Evolutionary conservation across 1,140 invertebrate species (phyloP), one percentile per base, ranked within the genome.

Genomic region (Condylostylus longicornis): DNA sequence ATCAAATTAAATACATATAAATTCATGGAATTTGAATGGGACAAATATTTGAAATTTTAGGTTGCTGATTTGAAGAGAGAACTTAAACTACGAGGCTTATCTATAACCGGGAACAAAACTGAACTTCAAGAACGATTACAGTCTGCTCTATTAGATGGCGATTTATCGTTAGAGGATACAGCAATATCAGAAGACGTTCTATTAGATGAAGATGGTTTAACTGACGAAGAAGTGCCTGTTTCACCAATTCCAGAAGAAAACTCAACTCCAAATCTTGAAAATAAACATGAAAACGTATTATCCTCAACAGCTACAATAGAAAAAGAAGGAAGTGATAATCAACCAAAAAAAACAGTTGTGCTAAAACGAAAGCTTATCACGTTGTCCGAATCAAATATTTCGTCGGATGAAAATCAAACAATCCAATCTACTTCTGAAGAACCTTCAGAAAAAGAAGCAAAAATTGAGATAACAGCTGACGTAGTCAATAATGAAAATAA

Each of bases 1-100:
- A 2, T 18, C 20, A 20, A 5, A 33, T 31, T 12, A 7, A 31
- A 38, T 14, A 4, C 2, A 23, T 37, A 17, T n/a, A 13, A 44
- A 32, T 33, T 15, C 14, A 28, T 17, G 21, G 5, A n/a, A 6
- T 40, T 34, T 22, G 8, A 9, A 20, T 18, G 18, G 35, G 23
- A 9, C 17, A 15, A 29, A 21, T 34, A 9, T 21, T 18, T 19
- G 5, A 14, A 19, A 42, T 54, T 51, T 8, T 42, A 81, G 68
- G 79, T 83, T 20, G 70, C 77, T 7, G 83, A 88, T 54, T 64
- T 89, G 42, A 82, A 79, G 46, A 71, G 75, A 47, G 81, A 84
- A 60, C 61, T 87, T 19, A 86, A 86, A 61, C 63, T 72, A 42
- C 71, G 79, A 50, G 82, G 80, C 28, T 61, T 87, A 12, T 63